Evolutionary conservation across 1,140 invertebrate species (phyloP).

Genomic region (Zaprionus ghesquierei): DNA sequence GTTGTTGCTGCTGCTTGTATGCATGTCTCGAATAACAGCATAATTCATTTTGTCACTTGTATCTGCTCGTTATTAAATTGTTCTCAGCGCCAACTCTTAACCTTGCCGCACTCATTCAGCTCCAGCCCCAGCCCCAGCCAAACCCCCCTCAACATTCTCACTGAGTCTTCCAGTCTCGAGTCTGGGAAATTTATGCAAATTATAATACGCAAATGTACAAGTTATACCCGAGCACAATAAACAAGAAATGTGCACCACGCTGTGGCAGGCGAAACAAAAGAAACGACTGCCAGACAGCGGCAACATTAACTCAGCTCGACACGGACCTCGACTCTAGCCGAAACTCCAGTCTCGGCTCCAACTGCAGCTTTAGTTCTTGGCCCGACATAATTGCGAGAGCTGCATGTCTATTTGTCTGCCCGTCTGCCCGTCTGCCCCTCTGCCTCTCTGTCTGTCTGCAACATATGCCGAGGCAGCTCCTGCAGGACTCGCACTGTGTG

Average conservation of each 20-base stretch:
- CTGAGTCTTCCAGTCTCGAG: neutral
- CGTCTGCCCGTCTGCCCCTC: conserved; percentile 1
- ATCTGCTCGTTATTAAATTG: conserved; percentile 77
- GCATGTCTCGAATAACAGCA: conserved; percentile 62
- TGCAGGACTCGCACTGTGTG: conserved; percentile 7
- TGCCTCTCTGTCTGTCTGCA: conserved; percentile 9
- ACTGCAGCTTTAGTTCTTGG: conserved; percentile 23
- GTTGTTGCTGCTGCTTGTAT: conserved; percentile 4
- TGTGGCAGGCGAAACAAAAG: conserved; percentile 46
- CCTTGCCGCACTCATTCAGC: conserved; percentile 30
- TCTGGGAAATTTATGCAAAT: conserved; percentile 73
- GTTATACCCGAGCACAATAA: conserved; percentile 69
- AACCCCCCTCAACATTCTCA: too few species aligned
- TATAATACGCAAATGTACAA: conserved; percentile 78
- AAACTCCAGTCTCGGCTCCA: conserved; percentile 2
- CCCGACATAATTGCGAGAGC: conserved; percentile 58
- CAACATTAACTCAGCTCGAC: conserved; percentile 54
- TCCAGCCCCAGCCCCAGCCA: neutral
- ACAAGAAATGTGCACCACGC: conserved; percentile 62
- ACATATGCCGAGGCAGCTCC: conserved; percentile 33
- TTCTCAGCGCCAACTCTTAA: conserved; percentile 60
- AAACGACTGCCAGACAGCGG: conserved; percentile 27
- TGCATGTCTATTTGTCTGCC: conserved; percentile 36
- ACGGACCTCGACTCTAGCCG: neutral
- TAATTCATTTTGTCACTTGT: conserved; percentile 80